Base-by-base conservation (phyloP, 2,113 vertebrate species). In the Corythoichthys haematopterus region DNA sequence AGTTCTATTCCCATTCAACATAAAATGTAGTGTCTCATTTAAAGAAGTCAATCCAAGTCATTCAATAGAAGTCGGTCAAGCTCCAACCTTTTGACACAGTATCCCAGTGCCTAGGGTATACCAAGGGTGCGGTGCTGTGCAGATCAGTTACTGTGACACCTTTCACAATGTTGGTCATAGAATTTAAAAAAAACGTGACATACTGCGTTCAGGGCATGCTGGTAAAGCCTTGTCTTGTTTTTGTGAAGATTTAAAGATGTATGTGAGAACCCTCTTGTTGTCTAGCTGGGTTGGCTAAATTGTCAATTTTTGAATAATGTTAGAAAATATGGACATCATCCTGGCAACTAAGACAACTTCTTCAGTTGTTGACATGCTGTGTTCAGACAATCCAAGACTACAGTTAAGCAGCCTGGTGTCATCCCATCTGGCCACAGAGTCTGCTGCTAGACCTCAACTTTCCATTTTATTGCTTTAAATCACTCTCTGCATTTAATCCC, bases 391-490 rank as follows among this genome's bases (percentile, higher is more conserved):
- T 62, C 40, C n/a, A 46, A 45, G 20, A 62, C 35, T 45, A 45
- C 38, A 20, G 38, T 61, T 13, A 13, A 28, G 40, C 40, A 62
- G 43, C 38, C 16, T n/a, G n/a, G 40, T 20, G 43, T 62, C 59
- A 46, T 62, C 59, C 28, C 40, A 20, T 62, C 59, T 46, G 59
- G 38, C n/a, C 16, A 16, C 37, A 60, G 58, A 60, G 38, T 6
- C 59, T 2, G 16, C 40, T 28, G 59, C 58, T 16, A 43, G 58
- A 60, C 15, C 58, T n/a, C 58, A 62, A 6, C 40, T 62, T 62
- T 62, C 59, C 59, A 62, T 62, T 62, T 5, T 46, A 62, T 62
- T 46, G 37, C 59, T 46, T 62, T 62, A 62, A 62, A 28, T 62
- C 59, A 62, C 59, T 62, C n/a, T 12, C 59, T 62, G 40, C 40